Percentiles rank a stretch among this genome's conserved stretches.
Evolutionary conservation across 2,113 vertebrate species (phyloP).

Genomic region (Campylomormyrus tamandua): DNA sequence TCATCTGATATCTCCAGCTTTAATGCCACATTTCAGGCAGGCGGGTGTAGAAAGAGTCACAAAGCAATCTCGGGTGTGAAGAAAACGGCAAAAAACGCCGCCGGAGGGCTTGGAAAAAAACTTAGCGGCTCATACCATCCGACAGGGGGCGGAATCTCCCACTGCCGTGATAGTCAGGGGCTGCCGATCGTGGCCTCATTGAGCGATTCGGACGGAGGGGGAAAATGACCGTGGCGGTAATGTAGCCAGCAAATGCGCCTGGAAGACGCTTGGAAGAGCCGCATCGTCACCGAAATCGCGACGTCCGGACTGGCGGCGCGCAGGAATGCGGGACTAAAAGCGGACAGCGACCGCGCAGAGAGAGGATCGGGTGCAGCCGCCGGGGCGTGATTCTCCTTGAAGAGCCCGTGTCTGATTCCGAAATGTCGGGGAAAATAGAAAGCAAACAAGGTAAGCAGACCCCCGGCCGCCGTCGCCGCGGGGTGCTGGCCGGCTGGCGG

Average conservation of each 20-base stretch:
- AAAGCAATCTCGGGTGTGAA: not conserved
- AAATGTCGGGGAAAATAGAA: slow-evolving; percentile 72
- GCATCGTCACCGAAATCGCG: not conserved
- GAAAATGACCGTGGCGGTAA: not conserved
- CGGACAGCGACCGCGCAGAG: not conserved
- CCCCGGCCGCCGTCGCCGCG: slow-evolving; percentile 7
- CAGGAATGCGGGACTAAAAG: slow-evolving; percentile 13
- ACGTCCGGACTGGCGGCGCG: not conserved
- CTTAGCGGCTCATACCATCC: slow-evolving; percentile 9
- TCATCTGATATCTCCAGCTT: not conserved
- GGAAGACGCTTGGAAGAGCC: not conserved
- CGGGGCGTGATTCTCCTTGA: slow-evolving; percentile 9
- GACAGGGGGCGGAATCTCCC: not conserved
- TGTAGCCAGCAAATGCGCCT: not conserved
- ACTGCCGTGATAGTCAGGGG: not conserved
- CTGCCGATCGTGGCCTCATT: slow-evolving; percentile 17
- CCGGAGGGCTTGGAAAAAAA: slow-evolving; percentile 15
- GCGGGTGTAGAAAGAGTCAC: no score
- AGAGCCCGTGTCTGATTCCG: slow-evolving; percentile 49
- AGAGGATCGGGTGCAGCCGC: slow-evolving; percentile 33
- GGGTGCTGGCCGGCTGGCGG: not conserved
- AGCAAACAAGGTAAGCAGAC: slow-evolving; percentile 64
- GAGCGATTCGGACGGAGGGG: not conserved
- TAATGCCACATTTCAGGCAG: not conserved
- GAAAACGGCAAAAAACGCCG: not conserved